phyloP scores from a whole-genome alignment of 2,797 vertebrate species.

The Podarcis lilfordi region DNA sequence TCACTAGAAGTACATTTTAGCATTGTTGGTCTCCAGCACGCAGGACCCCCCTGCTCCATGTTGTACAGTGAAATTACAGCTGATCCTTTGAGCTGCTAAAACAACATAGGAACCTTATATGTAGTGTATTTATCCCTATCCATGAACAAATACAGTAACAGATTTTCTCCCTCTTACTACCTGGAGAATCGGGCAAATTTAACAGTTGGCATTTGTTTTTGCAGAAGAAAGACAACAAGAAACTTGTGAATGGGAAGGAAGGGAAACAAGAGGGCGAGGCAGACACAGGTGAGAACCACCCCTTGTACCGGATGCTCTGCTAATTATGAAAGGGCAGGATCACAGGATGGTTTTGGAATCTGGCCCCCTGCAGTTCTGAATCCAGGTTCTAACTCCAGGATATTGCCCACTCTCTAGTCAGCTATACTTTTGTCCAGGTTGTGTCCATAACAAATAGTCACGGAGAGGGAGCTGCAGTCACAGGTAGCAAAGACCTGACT shows the following conservation, averaged over 20 bases:
- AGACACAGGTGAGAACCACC: constrained; percentile 40
- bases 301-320: not conserved
- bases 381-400: not conserved
- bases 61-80: too few relatives aligned
- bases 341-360: not conserved
- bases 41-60: too few relatives aligned
- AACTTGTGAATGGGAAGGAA: constrained; percentile 74
- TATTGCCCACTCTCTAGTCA: not conserved
- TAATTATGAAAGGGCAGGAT: not conserved
- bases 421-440: not conserved
- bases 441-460: not conserved
- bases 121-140: too few relatives aligned
- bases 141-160: too few relatives aligned
- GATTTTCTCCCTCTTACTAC: too few relatives aligned
- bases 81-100: too few relatives aligned
- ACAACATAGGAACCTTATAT: too few relatives aligned
- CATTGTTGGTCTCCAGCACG: too few relatives aligned
- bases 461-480: not conserved
- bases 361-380: not conserved
- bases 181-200: not conserved
- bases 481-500: not conserved
- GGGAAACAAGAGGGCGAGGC: constrained; percentile 54
- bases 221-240: constrained; percentile 79
- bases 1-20: too few relatives aligned
- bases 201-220: constrained; percentile 29